Percentiles rank a stretch among this genome's conserved stretches.
Conservation (phyloP, 2,888 invertebrate species). For the Ochropacha duplaris region DNA sequence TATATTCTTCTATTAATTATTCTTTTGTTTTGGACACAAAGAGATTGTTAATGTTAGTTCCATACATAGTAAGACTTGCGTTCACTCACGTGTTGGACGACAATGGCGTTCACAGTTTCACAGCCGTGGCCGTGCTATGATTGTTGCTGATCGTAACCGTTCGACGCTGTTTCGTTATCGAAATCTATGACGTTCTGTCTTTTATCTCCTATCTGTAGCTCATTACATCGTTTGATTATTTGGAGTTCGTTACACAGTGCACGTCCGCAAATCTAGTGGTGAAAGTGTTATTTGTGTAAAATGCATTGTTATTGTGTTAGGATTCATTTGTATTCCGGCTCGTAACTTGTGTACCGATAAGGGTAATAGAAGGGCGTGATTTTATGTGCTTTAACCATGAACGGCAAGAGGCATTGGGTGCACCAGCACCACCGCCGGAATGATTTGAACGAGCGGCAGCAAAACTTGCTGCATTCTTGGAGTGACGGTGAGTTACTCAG, state of each 20-base stretch:
- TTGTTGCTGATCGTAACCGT: constrained; percentile 36
- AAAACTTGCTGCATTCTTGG: constrained; percentile 73
- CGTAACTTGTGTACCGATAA: constrained; percentile 22
- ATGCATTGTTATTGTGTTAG: constrained; percentile 51
- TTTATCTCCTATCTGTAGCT: constrained; percentile 68
- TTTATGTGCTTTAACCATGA: constrained; percentile 52
- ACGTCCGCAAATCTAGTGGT: constrained; percentile 59
- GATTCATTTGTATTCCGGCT: constrained; percentile 16
- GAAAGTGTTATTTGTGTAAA: constrained; percentile 38
- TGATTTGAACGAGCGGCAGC: constrained; percentile 64
- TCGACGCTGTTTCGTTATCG: constrained; percentile 56
- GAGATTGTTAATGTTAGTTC: background rate
- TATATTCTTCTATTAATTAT: too few relatives aligned
- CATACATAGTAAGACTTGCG: constrained; percentile 27
- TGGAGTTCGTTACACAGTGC: constrained; percentile 56
- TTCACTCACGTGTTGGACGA: constrained; percentile 14
- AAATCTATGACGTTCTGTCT: constrained; percentile 59
- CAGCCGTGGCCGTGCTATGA: constrained; percentile 23
- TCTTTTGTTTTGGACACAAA: too few relatives aligned
- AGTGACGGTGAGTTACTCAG: constrained; percentile 64
- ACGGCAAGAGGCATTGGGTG: constrained; percentile 57
- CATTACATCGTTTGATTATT: constrained; percentile 61
- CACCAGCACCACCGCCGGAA: constrained; percentile 69
- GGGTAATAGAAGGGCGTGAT: constrained; percentile 15
- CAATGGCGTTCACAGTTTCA: background rate